Evolutionary conservation across 2,113 vertebrate genomes (phyloP).

Genomic region (Gymnobelideus leadbeateri): DNA sequence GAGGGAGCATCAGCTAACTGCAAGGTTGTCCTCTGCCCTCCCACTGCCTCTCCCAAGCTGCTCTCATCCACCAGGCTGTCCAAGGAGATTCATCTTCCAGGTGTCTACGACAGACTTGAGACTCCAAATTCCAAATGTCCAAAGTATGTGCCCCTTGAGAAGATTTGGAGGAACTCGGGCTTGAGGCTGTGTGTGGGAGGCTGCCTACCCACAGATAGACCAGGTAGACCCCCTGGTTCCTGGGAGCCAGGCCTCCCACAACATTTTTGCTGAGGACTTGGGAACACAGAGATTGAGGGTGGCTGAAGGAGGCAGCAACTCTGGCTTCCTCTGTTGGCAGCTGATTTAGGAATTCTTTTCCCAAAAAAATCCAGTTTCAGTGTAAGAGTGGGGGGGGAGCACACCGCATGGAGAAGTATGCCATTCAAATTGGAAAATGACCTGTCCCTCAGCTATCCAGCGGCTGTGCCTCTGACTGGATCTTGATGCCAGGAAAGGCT

Average conservation of each 20-base stretch:
- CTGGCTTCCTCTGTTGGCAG: slow-evolving; percentile 24
- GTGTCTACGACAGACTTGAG: slow-evolving; percentile 53
- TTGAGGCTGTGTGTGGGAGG: background rate
- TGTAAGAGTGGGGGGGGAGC: slow-evolving; percentile 36
- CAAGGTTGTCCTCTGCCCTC: background rate
- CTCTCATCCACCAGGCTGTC: background rate
- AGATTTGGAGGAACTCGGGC: background rate
- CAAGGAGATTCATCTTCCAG: slow-evolving; percentile 5
- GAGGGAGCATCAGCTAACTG: slow-evolving; percentile 94
- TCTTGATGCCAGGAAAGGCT: slow-evolving; percentile 45
- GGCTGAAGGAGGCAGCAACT: background rate
- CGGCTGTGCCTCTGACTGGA: slow-evolving; percentile 32
- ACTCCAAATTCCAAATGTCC: background rate
- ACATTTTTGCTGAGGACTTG: fast-evolving
- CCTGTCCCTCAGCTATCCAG: slow-evolving; percentile 51
- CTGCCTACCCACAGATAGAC: background rate
- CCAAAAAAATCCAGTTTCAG: slow-evolving; percentile 60
- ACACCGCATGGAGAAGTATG: slow-evolving; percentile 18
- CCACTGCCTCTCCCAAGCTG: slow-evolving; percentile 41
- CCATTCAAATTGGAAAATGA: slow-evolving; percentile 64
- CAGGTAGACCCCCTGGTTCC: background rate
- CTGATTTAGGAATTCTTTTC: slow-evolving; percentile 26
- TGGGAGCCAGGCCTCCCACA: background rate
- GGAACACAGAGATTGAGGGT: background rate
- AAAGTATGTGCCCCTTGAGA: background rate